Evolutionary conservation across 2,888 invertebrate species (phyloP).

Genomic region (Drosophila vallismaia): DNA sequence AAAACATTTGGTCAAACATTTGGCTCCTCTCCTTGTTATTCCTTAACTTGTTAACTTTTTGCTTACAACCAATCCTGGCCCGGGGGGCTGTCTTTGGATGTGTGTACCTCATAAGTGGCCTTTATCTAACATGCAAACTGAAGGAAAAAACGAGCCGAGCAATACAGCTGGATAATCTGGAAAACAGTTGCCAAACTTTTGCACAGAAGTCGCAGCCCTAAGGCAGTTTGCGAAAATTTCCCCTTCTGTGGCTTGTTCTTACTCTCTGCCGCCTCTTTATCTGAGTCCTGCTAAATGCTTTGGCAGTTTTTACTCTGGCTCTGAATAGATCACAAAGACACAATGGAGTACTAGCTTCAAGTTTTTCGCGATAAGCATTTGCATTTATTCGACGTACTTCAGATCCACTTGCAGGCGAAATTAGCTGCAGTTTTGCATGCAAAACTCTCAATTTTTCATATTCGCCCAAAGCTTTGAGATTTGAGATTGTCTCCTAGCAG

Average conservation of each 20-base stretch:
- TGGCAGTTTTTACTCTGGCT: slow-evolving; percentile 33
- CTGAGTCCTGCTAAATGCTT: slow-evolving; percentile 33
- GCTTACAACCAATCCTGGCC: slow-evolving; percentile 41
- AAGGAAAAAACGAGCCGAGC: slow-evolving; percentile 1
- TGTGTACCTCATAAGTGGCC: slow-evolving; percentile 38
- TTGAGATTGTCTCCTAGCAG: slow-evolving; percentile 23
- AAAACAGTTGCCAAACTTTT: slow-evolving; percentile 62
- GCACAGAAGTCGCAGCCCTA: slow-evolving; percentile 41
- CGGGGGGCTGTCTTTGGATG: slow-evolving; percentile 29
- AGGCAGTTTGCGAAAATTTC: slow-evolving; percentile 49
- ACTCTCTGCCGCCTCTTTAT: background rate
- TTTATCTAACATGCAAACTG: slow-evolving; percentile 48
- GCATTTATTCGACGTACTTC: slow-evolving; percentile 20
- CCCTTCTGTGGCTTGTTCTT: slow-evolving; percentile 24
- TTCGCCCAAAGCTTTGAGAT: slow-evolving; percentile 21
- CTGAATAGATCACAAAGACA: slow-evolving; percentile 42
- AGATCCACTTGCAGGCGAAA: slow-evolving; percentile 47
- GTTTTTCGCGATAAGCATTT: slow-evolving; percentile 40
- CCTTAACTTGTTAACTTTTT: slow-evolving; percentile 27
- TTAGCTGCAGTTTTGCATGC: slow-evolving; percentile 40
- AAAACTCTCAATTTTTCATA: slow-evolving; percentile 50
- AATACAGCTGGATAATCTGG: slow-evolving; percentile 51
- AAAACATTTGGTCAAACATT: slow-evolving; percentile 51
- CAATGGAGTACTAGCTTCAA: slow-evolving; percentile 36
- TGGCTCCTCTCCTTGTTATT: slow-evolving; percentile 6